Base-by-base conservation (phyloP, 2,888 invertebrate species). In the Phyllotreta cruciferae region DNA sequence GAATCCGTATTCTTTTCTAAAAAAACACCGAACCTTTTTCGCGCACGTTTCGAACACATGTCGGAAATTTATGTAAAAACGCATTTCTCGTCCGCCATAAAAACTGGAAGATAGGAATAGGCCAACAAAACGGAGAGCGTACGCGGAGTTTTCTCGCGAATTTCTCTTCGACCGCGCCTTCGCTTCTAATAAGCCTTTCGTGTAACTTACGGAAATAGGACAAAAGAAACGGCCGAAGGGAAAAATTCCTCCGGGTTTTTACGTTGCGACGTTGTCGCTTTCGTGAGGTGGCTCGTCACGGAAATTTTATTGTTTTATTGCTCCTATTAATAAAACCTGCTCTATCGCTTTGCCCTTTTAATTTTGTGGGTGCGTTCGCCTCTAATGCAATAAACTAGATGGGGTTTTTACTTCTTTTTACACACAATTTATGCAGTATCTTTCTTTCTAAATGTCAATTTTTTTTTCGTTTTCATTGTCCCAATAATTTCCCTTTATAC, bases 41-140 rank as follows among this genome's bases (percentile, higher is more conserved):
- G 44, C 56, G 45, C 45, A 56, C 45, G 36, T 42, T 44, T 36
- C 36, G 24, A n/a, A 14, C 42, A 42, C 13, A 45, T 56, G 56
- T 44, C 37, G n/a, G n/a, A 37, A 47, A 57, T 50, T 49, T 57
- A 45, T 39, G 57, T 49, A 47, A 57, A 49, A 57, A 49, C 49
- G 56, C 56, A 44, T 44, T 56, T 56, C 44, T 44, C 38, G 44
- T 45, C 44, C n/a, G 49, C 11, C 13, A 50, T 58, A 58, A 50
- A 58, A 49, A 11, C 35, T n/a, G 14, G 41, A 54, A 38, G 36
- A 34, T 35, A 10, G n/a, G 11, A 34, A 39, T 38, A 37, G 24
- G 39, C 14, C 13, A 38, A 39, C 49, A 24, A 24, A 38, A 13
- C 35, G 56, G 11, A 14, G 11, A 55, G 35, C 39, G 41, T 42